Conservation (phyloP, 2,113 vertebrate genomes). For the Cisticola juncidis region DNA sequence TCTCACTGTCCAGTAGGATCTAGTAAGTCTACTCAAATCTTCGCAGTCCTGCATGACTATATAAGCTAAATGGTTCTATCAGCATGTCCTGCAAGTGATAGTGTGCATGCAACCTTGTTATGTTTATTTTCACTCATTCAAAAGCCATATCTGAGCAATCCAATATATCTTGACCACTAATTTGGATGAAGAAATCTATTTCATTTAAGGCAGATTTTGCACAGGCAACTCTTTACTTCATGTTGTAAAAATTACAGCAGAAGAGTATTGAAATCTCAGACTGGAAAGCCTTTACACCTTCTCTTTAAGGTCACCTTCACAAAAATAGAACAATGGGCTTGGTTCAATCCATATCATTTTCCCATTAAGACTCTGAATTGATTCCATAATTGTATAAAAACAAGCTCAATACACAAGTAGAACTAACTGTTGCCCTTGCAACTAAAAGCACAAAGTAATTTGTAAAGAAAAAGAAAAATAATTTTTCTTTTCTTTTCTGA, state of each 20-base stretch:
- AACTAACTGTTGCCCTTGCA: conserved; percentile 17
- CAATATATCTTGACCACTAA: not conserved
- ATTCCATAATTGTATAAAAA: conserved; percentile 41
- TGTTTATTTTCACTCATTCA: not conserved
- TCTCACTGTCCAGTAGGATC: not conserved
- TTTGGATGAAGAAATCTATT: not conserved
- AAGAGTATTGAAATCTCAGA: not conserved
- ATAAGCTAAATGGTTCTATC: not conserved
- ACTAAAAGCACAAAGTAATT: conserved; percentile 25
- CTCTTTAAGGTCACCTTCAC: conserved; percentile 27
- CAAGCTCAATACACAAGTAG: conserved; percentile 49
- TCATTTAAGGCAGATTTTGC: not conserved
- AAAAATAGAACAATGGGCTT: not conserved
- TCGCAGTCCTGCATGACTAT: not conserved
- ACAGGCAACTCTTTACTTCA: not conserved
- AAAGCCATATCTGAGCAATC: not conserved
- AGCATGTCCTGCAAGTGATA: not conserved
- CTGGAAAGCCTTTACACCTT: not conserved
- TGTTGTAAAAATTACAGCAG: not conserved
- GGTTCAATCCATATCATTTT: not conserved
- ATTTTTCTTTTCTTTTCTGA: not conserved
- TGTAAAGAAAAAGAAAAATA: not conserved
- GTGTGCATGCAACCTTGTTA: not conserved
- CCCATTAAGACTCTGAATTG: conserved; percentile 41
- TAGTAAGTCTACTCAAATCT: not conserved